A percentile compares a stretch with the other conserved stretches of the same genome.
These are phyloP conservation scores for Probosciger aterrimus DNA, from an alignment of 2,113 vertebrate genomes.

Conservation along the genomic window DNA sequence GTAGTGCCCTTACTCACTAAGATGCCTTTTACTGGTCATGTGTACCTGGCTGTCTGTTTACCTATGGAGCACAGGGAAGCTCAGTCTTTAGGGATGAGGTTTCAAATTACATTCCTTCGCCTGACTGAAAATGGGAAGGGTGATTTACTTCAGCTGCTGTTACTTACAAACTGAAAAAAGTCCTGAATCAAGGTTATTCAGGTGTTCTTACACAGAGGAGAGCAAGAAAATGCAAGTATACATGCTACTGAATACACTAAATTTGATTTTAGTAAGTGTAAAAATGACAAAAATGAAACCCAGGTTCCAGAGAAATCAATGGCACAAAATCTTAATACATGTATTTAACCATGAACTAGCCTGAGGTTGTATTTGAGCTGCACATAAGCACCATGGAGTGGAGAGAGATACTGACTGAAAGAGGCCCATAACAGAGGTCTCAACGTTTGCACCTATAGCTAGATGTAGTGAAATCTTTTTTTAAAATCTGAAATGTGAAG, in stretches of 20 bases:
- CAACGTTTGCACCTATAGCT: neutral
- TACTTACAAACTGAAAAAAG: neutral
- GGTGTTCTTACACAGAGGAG: neutral
- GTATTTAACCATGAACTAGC: neutral
- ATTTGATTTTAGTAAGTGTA: neutral
- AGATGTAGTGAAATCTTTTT: neutral
- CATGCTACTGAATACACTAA: neutral
- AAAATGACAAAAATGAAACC: neutral
- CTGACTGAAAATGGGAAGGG: neutral
- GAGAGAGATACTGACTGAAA: neutral
- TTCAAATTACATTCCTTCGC: neutral
- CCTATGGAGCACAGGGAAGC: neutral
- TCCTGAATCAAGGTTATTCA: neutral
- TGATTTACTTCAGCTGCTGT: neutral
- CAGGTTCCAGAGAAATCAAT: neutral
- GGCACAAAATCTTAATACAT: neutral
- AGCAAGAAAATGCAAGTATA: neutral
- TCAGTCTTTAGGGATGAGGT: neutral
- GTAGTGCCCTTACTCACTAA: neutral
- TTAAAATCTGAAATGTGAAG: neutral
- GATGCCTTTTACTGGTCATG: neutral
- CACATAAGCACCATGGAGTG: neutral
- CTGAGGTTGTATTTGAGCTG: neutral
- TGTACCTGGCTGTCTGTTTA: neutral
- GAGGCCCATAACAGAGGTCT: accelerated